A percentile compares a stretch with the other conserved stretches of the same genome.
Evolutionary conservation across 2,113 vertebrate species (phyloP).

Genomic region (Eudyptes chrysolophus): DNA sequence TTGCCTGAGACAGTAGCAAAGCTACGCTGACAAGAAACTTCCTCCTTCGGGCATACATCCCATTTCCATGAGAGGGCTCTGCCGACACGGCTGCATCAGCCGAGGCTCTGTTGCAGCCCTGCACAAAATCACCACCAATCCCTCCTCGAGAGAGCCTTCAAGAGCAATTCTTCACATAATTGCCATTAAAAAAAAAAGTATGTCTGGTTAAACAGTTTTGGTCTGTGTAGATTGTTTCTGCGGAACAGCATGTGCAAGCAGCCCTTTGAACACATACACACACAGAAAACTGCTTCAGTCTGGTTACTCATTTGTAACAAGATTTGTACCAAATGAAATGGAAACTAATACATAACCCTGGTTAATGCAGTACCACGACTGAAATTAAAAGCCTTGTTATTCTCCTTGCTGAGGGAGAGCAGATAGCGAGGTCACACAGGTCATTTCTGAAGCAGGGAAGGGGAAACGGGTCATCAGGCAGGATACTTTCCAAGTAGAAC

Average conservation of each 20-base stretch:
- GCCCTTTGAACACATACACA: not conserved
- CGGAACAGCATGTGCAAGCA: not conserved
- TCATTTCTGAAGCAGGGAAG: not conserved
- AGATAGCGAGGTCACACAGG: not conserved
- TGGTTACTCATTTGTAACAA: not conserved
- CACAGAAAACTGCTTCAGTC: not conserved
- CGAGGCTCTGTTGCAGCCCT: not conserved
- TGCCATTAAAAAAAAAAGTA: not conserved
- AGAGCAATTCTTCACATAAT: not conserved
- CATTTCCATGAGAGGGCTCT: not conserved
- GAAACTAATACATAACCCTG: not conserved
- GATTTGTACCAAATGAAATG: not conserved
- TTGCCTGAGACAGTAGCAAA: not conserved
- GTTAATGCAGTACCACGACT: not conserved
- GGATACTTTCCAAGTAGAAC: not conserved
- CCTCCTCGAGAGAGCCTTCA: not conserved
- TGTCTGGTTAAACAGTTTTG: not conserved
- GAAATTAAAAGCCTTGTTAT: not conserved
- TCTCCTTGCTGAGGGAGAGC: not conserved
- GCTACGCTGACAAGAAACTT: not conserved
- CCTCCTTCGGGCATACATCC: not conserved
- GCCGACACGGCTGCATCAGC: rapidly evolving
- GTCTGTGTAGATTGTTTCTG: not conserved
- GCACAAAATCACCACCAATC: not conserved
- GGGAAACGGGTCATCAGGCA: not conserved